A percentile compares a stretch with the other conserved stretches of the same genome.
Conservation (phyloP, 2,113 vertebrate species). For the Rhinoderma darwinii region DNA sequence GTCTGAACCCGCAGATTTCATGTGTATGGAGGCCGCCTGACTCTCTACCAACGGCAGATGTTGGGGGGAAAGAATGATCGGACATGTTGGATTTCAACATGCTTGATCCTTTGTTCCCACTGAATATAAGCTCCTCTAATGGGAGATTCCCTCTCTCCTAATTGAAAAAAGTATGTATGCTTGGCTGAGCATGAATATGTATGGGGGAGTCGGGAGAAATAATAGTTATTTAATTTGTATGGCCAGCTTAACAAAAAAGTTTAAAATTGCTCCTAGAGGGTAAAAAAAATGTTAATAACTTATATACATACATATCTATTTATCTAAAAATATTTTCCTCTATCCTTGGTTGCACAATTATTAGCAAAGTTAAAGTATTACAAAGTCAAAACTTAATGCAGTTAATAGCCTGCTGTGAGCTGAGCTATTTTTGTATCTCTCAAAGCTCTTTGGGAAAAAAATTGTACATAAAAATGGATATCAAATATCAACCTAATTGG, state of each 20-base stretch:
- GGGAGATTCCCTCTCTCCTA: too few species aligned
- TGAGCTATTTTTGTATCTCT: conserved; percentile 53
- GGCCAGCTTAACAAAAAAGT: neutral
- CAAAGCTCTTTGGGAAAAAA: conserved; percentile 50
- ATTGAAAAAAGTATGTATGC: too few species aligned
- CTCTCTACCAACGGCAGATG: too few species aligned
- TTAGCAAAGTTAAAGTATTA: conserved; percentile 44
- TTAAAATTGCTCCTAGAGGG: neutral
- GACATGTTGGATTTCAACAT: too few species aligned
- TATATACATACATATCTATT: neutral
- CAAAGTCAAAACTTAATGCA: conserved; percentile 56
- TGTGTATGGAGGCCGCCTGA: too few species aligned
- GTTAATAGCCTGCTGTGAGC: conserved; percentile 56
- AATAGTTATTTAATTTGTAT: too few species aligned
- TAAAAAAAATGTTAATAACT: neutral
- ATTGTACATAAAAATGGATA: conserved; percentile 56
- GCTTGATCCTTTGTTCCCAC: too few species aligned
- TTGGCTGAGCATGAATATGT: too few species aligned
- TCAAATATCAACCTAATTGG: conserved; percentile 58
- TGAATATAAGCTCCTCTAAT: too few species aligned
- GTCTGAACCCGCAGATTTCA: too few species aligned
- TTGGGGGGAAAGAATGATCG: too few species aligned
- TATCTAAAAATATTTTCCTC: conserved; percentile 22
- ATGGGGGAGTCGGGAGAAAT: too few species aligned
- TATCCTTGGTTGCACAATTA: conserved; percentile 32